Evolutionary conservation across 2,888 invertebrate genomes (phyloP).

Genomic region (Catocala fraxini): DNA sequence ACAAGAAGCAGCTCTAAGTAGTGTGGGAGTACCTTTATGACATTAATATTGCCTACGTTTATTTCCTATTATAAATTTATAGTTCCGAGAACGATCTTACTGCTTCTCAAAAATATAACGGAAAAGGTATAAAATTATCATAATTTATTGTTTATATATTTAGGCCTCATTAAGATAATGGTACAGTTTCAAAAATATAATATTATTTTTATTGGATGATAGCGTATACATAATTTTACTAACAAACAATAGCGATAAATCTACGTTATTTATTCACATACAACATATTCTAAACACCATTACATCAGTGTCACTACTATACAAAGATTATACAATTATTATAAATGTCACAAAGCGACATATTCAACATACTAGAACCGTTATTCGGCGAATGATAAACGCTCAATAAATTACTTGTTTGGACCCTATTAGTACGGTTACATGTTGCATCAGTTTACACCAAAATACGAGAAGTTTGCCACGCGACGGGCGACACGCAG

Average conservation of each 20-base stretch:
- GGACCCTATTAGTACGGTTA: constrained; percentile 54
- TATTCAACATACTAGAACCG: constrained; percentile 28
- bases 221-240: constrained; percentile 17
- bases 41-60: constrained; percentile 62
- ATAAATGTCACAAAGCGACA: constrained; percentile 23
- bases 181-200: constrained; percentile 23
- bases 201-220: constrained; percentile 25
- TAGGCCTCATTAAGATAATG: constrained; percentile 46
- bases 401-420: constrained; percentile 41
- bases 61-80: constrained; percentile 66
- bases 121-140: constrained; percentile 53
- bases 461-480: constrained; percentile 64
- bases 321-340: constrained; percentile 28
- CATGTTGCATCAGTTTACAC: constrained; percentile 55
- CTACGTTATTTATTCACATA: constrained; percentile 18
- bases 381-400: constrained; percentile 41
- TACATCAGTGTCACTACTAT: constrained; percentile 18
- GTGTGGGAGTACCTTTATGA: constrained; percentile 68
- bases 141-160: constrained; percentile 53
- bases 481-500: constrained; percentile 10
- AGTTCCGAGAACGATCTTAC: constrained; percentile 60
- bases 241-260: constrained; percentile 35
- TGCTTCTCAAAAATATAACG: constrained; percentile 62
- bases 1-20: constrained; percentile 49
- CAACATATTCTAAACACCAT: constrained; percentile 19